Evolutionary conservation across 2,888 invertebrate genomes (phyloP).

Genomic region (Lasiommata megera): DNA sequence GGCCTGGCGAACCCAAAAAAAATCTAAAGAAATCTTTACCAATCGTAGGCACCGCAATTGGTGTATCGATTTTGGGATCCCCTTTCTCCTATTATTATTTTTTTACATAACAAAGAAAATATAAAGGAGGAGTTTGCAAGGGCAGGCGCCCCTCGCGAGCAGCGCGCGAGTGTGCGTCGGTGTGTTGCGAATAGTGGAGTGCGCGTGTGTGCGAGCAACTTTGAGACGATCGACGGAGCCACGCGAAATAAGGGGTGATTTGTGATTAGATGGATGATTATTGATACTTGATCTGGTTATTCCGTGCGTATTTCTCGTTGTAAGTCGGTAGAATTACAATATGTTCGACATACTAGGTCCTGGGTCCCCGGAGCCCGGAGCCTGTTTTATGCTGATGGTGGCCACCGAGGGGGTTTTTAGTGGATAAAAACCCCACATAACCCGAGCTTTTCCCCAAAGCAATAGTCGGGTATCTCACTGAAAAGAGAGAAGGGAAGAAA

Average conservation of each 20-base stretch:
- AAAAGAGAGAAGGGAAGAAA: too few relatives aligned
- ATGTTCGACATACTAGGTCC: too few relatives aligned
- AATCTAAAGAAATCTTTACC: conserved; percentile 30
- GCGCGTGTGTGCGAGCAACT: conserved; percentile 52
- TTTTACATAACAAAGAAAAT: conserved; percentile 81
- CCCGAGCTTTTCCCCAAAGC: too few relatives aligned
- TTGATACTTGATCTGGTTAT: conserved; percentile 41
- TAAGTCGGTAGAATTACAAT: too few relatives aligned
- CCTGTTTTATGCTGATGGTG: too few relatives aligned
- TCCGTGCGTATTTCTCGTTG: too few relatives aligned
- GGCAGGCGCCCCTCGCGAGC: conserved; percentile 58
- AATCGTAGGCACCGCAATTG: conserved; percentile 59
- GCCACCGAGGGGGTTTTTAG: too few relatives aligned
- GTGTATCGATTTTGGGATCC: conserved; percentile 77
- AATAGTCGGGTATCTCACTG: too few relatives aligned
- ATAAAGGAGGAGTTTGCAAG: conserved; percentile 77
- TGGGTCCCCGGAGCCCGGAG: too few relatives aligned
- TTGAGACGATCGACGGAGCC: conserved; percentile 75
- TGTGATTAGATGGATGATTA: conserved; percentile 37
- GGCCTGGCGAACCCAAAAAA: conserved; percentile 5
- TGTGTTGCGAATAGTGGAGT: conserved; percentile 38
- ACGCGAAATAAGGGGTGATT: conserved; percentile 71
- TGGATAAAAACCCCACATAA: too few relatives aligned
- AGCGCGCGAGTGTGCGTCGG: conserved; percentile 44
- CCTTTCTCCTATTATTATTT: conserved; percentile 77